These are phyloP conservation scores for Tragopan temminckii DNA, from an alignment of 2,797 vertebrate species.

Conservation along the genomic window DNA sequence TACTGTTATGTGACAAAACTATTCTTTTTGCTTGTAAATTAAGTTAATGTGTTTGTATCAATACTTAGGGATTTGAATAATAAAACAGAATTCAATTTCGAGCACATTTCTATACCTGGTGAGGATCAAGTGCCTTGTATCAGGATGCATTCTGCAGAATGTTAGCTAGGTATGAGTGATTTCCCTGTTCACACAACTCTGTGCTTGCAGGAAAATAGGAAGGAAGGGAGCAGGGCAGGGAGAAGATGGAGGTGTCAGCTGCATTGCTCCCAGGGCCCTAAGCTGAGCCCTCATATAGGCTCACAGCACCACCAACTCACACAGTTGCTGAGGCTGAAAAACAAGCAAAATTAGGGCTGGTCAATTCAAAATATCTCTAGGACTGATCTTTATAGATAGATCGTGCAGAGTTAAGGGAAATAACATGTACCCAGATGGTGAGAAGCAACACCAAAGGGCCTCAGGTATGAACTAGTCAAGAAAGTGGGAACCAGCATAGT, in stretches of 20 bases:
- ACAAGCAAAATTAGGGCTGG: not conserved
- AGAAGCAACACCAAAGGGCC: not conserved
- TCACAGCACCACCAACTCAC: not conserved
- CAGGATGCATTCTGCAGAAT: not conserved
- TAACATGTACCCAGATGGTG: not conserved
- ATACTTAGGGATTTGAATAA: constrained; percentile 38
- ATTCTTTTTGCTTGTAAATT: constrained; percentile 40
- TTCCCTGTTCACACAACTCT: not conserved
- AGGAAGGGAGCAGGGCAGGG: not conserved
- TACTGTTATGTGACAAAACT: constrained; percentile 22
- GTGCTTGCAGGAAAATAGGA: not conserved
- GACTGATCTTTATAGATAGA: not conserved
- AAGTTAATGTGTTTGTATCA: constrained; percentile 23
- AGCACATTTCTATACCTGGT: not conserved
- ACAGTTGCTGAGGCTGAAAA: not conserved
- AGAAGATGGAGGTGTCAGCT: not conserved
- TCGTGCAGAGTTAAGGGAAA: not conserved
- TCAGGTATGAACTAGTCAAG: not conserved
- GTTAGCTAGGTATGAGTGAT: not conserved
- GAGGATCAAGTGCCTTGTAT: not conserved
- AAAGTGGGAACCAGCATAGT: not conserved
- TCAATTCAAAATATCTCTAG: not conserved
- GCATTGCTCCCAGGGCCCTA: not conserved
- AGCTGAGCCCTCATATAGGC: accelerated
- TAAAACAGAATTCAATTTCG: constrained; percentile 35